Base-by-base conservation (phyloP, 2,113 vertebrate genomes). In the Xerus inauris region DNA sequence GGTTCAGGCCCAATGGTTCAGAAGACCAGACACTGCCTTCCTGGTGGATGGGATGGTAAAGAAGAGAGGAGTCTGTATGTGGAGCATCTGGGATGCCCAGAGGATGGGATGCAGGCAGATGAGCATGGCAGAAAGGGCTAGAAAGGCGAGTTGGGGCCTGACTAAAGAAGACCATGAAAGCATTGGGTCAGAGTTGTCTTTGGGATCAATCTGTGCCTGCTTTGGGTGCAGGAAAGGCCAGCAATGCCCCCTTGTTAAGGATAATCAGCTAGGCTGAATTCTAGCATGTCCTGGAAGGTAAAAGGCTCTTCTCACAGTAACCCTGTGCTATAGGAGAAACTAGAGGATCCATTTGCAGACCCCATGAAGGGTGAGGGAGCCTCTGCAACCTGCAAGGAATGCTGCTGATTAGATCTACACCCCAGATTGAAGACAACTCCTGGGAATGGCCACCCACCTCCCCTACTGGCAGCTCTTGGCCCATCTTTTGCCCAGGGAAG, bases 1-100 rank as follows among this genome's bases (percentile, higher is more conserved):
- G 3, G 64, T 17, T 12, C 1, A 19, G 73, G n/a, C 42, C 38
- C 8, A n/a, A n/a, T n/a, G n/a, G n/a, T n/a, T 2, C 16, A 1
- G 26, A 30, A 24, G 1, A 69, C 77, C 1, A 9, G 62, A 62
- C 49, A n/a, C 89, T 45, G 77, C 45, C 72, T 72, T 67, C 77
- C 32, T 7, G 35, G 40, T 7, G 8, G 22, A 14, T 5, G 19
- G 73, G n/a, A 40, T 45, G 17, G 35, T 9, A 0, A 51, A 69
- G 6, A 35, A n/a, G 54, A 40, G 47, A 8, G 3, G 19, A 8
- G 38, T 45, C 72, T 73, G 9, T 3, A 13, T 8, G 3, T 7
- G 49, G 42, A 30, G 45, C 32, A 49, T 32, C 62, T 20, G 64
- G 62, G 71, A 51, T 19, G 19, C 24, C 22, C 57, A 32, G 90